Base-by-base conservation (phyloP, 2,797 vertebrate species). In the Luscinia megarhynchos region DNA sequence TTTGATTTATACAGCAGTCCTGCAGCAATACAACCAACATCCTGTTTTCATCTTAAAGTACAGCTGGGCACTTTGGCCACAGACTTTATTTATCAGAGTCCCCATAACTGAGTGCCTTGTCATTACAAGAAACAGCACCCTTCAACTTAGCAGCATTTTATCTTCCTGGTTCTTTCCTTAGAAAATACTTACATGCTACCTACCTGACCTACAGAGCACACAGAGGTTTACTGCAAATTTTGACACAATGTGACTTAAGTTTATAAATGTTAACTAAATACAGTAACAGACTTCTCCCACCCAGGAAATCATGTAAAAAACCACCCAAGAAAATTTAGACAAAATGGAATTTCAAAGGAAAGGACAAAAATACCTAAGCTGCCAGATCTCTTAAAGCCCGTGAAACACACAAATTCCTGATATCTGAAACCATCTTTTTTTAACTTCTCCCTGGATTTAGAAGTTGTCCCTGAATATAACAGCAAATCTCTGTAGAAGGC, bases 31-130 rank as follows among this genome's bases (percentile, higher is more conserved):
- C 58, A 97, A 95, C 61, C 81, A 96, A 72, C 64, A 96, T 96
- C 96, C 97, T 96, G 97, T 97, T 97, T 96, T 96, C 86, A 92
- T 93, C 92, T 87, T 95, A 24, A 85, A 94, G 96, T 85, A 91
- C 90, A 97, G 84, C 90, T 97, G 90, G 88, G 75, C 62, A 94
- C 83, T 93, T 95, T 80, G 81, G 67, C 87, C 80, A 57, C 3
- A 8, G 51, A 36, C 61, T 95, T 93, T 87, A 89, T 89, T 95
- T 91, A 83, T 88, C 84, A 76, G 66, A 88, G 51, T 68, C 53
- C 41, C 41, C 89, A 84, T 21, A 80, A 87, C n/a, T 4, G 24
- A 91, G 29, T 34, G 46, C 76, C 22, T 91, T 81, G 50, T 64
- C 81, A 54, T 70, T 27, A 38, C n/a, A 20, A 84, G 40, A 69